Evolutionary conservation across 2,113 vertebrate genomes (phyloP).

Genomic region (Xiphophorus hellerii): DNA sequence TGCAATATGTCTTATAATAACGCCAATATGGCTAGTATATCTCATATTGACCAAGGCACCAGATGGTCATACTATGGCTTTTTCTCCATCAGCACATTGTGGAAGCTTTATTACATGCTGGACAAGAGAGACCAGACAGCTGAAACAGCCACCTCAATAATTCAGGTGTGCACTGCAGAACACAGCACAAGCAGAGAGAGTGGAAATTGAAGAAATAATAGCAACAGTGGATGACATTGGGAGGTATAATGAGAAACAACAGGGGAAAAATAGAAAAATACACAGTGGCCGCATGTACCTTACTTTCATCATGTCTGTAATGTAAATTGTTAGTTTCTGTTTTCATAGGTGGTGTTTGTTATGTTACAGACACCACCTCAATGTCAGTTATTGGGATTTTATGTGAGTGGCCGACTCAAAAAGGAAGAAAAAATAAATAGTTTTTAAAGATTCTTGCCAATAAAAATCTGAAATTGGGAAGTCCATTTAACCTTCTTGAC

Average conservation of each 20-base stretch:
- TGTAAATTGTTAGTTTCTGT: background rate
- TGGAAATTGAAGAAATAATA: constrained; percentile 16
- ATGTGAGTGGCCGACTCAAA: too few species aligned
- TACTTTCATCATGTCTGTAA: background rate
- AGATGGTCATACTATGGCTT: constrained; percentile 5
- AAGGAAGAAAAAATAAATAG: too few species aligned
- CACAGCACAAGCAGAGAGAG: constrained; percentile 13
- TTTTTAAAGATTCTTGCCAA: too few species aligned
- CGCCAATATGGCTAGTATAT: background rate
- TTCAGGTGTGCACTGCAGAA: constrained; percentile 62
- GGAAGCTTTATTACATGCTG: constrained; percentile 51
- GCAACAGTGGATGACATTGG: background rate
- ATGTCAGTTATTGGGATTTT: too few species aligned
- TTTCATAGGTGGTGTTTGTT: background rate
- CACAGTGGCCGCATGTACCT: background rate
- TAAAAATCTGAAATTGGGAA: too few species aligned
- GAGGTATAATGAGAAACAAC: constrained; percentile 1
- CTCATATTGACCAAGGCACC: background rate
- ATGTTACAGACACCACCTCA: background rate
- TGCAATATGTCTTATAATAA: background rate
- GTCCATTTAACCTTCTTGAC: too few species aligned
- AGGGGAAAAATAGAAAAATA: background rate
- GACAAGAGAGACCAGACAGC: constrained; percentile 53
- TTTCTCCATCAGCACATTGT: constrained; percentile 34
- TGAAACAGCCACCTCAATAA: constrained; percentile 73